These are phyloP conservation scores for Papilio polytes DNA, from an alignment of 1,140 invertebrate species.

Conservation along the genomic window DNA sequence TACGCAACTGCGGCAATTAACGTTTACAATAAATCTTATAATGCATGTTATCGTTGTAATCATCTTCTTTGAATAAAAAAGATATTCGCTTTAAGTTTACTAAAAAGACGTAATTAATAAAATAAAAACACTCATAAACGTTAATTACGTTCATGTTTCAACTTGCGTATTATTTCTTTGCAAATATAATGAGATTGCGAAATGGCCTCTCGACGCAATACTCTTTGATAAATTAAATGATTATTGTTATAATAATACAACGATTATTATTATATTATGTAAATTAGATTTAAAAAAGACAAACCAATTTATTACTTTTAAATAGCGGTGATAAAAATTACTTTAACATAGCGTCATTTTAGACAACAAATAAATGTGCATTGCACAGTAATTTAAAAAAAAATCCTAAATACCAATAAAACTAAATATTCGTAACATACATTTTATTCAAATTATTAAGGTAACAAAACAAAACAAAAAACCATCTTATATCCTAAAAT, in stretches of 20 bases:
- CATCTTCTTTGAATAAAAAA: neutral
- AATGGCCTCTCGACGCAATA: no score
- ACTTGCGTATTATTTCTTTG: constrained; percentile 3
- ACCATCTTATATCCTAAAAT: neutral
- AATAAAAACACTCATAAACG: neutral
- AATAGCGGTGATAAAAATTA: no score
- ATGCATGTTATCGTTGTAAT: neutral
- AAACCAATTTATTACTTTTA: no score
- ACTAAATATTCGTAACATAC: neutral
- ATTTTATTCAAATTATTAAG: neutral
- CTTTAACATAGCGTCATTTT: no score
- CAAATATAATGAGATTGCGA: neutral
- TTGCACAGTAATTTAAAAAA: neutral
- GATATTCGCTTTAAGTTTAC: neutral
- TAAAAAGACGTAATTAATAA: neutral
- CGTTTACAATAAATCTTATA: neutral
- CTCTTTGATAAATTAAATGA: neutral
- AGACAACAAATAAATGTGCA: no score
- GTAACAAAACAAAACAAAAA: neutral
- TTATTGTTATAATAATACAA: neutral
- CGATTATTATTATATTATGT: no score
- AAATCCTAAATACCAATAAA: constrained; percentile 7
- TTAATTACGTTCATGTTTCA: no score
- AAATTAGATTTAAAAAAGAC: no score
- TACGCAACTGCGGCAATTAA: neutral